A percentile compares a stretch with the other conserved stretches of the same genome.
phyloP scores from a whole-genome alignment of 2,797 vertebrate species.

The Euthynnus affinis region DNA sequence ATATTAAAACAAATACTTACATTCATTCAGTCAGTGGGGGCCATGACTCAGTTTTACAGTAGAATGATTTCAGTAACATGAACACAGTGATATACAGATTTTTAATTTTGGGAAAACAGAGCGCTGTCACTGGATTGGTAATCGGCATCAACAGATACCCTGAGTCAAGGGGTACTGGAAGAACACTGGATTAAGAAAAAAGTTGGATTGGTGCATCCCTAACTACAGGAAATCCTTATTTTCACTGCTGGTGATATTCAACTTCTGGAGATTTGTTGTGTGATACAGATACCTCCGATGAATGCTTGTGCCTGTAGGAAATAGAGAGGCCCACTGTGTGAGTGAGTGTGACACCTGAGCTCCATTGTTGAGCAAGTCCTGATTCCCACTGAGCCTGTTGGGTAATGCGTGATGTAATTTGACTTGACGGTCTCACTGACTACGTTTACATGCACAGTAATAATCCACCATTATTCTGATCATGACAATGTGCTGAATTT shows the following conservation, averaged over 20 bases:
- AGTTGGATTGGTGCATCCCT: neutral
- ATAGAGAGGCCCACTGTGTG: conserved; percentile 10
- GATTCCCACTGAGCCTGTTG: conserved; percentile 38
- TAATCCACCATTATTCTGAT: no score
- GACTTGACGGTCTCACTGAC: neutral
- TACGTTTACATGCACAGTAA: no score
- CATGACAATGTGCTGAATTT: no score
- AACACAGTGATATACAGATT: neutral
- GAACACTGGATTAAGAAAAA: neutral
- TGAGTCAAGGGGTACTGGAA: neutral
- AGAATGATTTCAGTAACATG: neutral
- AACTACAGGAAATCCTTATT: conserved; percentile 1
- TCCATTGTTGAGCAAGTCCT: conserved; percentile 44
- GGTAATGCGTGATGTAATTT: conserved; percentile 46
- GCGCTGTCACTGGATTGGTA: neutral
- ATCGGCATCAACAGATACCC: neutral
- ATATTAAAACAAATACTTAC: neutral
- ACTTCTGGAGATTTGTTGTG: conserved; percentile 12
- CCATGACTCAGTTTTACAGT: neutral
- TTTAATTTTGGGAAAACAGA: neutral
- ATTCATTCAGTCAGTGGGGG: neutral
- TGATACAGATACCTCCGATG: conserved; percentile 28
- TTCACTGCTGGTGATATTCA: neutral
- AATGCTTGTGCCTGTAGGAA: conserved; percentile 33
- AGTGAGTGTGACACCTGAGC: conserved; percentile 45